phyloP scores from a whole-genome alignment of 2,888 invertebrate species.

The Calameuta filiformis region DNA sequence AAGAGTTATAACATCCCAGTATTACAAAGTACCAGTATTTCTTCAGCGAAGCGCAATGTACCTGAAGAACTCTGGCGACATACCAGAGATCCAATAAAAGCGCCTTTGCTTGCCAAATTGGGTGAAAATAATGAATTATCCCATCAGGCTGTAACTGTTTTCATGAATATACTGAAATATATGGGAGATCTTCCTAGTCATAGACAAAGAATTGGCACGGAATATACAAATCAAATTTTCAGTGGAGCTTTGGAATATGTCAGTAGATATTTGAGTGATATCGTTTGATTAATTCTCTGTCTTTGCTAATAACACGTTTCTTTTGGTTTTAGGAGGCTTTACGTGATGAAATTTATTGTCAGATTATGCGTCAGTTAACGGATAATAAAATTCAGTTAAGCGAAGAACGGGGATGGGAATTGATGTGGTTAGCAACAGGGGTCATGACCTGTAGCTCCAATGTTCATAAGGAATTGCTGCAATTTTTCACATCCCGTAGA shows the following conservation, averaged over 20 bases:
- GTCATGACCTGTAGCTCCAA: constrained; percentile 83
- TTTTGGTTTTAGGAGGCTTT: constrained; percentile 72
- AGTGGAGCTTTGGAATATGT: constrained; percentile 78
- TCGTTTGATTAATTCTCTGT: neutral
- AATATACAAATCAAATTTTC: constrained; percentile 91
- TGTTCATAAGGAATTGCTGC: constrained; percentile 80
- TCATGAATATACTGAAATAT: constrained; percentile 81
- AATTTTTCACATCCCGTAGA: constrained; percentile 79
- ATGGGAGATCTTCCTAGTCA: constrained; percentile 95
- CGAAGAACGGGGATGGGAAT: constrained; percentile 94
- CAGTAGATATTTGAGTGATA: constrained; percentile 34
- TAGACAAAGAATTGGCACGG: constrained; percentile 79
- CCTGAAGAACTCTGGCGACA: constrained; percentile 86
- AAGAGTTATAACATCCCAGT: constrained; percentile 67
- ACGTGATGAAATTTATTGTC: constrained; percentile 92
- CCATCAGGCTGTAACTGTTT: constrained; percentile 80
- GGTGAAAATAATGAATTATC: constrained; percentile 76
- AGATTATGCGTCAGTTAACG: constrained; percentile 93
- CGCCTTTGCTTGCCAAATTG: constrained; percentile 83
- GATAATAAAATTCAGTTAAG: constrained; percentile 86
- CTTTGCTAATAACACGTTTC: constrained; percentile 8
- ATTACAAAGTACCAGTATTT: constrained; percentile 74
- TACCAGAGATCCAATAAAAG: constrained; percentile 82
- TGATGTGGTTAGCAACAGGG: constrained; percentile 92
- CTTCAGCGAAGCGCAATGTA: constrained; percentile 74